phyloP scores from a whole-genome alignment of 1,140 invertebrate genomes.

The Neelides sp. region DNA sequence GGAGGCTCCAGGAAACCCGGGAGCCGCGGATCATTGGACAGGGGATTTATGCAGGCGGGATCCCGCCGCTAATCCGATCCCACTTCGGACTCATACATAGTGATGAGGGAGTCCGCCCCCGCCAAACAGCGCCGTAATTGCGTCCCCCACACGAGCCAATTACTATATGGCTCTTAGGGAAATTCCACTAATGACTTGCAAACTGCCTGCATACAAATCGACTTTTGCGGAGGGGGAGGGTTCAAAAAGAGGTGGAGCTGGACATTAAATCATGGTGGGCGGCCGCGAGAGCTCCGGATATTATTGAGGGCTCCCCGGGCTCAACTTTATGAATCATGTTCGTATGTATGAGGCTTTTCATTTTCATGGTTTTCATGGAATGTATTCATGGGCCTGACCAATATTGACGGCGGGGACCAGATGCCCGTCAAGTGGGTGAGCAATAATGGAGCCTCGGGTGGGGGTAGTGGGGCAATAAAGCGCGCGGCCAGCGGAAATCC shows the following conservation, averaged over 20 bases:
- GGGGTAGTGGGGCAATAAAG: neutral
- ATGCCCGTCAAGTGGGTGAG: conserved; percentile 25
- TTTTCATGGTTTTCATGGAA: conserved; percentile 22
- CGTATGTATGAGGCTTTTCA: conserved; percentile 7
- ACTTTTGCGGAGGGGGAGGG: no score
- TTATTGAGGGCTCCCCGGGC: no score
- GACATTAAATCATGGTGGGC: no score
- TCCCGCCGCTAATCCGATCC: no score
- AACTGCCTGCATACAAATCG: conserved; percentile 28
- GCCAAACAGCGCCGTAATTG: no score
- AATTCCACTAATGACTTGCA: conserved; percentile 30
- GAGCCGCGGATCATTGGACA: conserved; percentile 30
- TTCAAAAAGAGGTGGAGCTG: no score
- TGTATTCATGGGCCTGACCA: conserved; percentile 25
- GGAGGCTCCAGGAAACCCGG: conserved; percentile 23
- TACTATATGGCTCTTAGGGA: no score
- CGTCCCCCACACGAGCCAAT: no score
- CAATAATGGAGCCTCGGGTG: conserved; percentile 18
- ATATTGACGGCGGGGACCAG: conserved; percentile 24
- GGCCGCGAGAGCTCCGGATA: no score
- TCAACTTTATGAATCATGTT: no score
- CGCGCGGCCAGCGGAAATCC: neutral
- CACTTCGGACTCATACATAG: no score
- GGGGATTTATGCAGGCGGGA: conserved; percentile 31
- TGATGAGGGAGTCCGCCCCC: no score